Percentiles rank a stretch among this genome's conserved stretches.
Evolutionary conservation across 1,140 invertebrate species (phyloP).

Genomic region (Aleiodes sp.): DNA sequence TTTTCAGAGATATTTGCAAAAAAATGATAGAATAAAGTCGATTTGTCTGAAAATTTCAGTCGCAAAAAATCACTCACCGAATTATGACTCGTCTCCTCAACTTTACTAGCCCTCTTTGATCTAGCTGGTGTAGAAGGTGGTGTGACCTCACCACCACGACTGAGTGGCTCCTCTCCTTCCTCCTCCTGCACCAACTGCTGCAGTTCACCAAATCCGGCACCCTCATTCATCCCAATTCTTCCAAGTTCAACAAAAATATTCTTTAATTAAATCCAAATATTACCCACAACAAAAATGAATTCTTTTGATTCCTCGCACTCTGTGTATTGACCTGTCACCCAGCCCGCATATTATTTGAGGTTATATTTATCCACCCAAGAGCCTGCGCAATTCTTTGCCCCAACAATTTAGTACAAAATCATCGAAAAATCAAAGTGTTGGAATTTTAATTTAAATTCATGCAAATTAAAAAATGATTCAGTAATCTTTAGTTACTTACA

Average conservation of each 20-base stretch:
- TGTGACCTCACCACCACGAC: conserved; percentile 53
- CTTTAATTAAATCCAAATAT: neutral
- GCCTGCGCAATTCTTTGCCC: neutral
- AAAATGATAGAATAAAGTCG: no score
- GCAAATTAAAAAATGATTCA: no score
- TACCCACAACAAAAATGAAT: neutral
- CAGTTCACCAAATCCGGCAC: conserved; percentile 53
- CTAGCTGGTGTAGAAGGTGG: conserved; percentile 57
- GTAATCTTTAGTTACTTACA: no score
- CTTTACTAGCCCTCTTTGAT: conserved; percentile 47
- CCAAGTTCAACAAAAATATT: neutral
- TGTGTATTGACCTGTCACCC: neutral
- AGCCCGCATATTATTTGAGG: neutral
- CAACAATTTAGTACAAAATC: neutral
- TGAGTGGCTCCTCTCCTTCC: conserved; percentile 56
- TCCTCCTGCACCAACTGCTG: conserved; percentile 62
- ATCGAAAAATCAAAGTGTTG: no score
- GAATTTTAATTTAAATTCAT: no score
- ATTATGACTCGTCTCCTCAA: no score
- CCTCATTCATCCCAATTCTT: conserved; percentile 52
- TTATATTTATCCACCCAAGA: neutral
- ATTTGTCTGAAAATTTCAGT: no score
- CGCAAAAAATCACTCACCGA: no score
- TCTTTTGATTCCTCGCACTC: neutral
- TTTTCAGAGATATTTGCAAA: neutral